phyloP scores from a whole-genome alignment of 1,140 invertebrate genomes.

The Archegozetes longisetosus region DNA sequence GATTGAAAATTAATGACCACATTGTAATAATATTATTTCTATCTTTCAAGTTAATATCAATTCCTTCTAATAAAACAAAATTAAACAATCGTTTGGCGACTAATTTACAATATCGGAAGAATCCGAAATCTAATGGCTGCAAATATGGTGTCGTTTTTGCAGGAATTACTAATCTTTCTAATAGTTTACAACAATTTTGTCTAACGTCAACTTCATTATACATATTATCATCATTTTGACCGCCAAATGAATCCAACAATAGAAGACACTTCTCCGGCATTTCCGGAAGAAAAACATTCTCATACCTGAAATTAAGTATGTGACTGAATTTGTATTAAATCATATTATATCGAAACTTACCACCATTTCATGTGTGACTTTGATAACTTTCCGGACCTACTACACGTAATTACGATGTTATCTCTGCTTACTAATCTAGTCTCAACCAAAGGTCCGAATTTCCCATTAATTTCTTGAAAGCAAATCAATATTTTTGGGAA shows the following conservation, averaged over 20 bases:
- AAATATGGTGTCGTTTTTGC: background rate
- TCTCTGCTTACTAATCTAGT: background rate
- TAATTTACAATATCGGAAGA: background rate
- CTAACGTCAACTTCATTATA: no score
- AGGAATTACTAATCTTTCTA: background rate
- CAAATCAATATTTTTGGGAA: background rate
- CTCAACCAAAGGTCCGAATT: background rate
- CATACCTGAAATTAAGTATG: no score
- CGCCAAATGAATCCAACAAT: constrained; percentile 1
- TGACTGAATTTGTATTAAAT: background rate
- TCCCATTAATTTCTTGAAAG: background rate
- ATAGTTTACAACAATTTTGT: no score
- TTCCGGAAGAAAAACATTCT: background rate
- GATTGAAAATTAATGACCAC: background rate
- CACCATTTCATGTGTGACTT: background rate
- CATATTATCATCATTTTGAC: background rate
- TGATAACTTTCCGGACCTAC: background rate
- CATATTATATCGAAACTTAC: background rate
- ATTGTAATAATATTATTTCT: constrained; percentile 3
- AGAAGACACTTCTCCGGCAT: background rate
- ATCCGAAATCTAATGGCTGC: background rate
- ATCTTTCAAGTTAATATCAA: background rate
- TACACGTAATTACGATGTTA: background rate
- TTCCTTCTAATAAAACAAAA: background rate
- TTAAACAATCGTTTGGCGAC: background rate